Evolutionary conservation across 2,113 vertebrate genomes (phyloP).

Genomic region (Lamprologus ornatipinnis): DNA sequence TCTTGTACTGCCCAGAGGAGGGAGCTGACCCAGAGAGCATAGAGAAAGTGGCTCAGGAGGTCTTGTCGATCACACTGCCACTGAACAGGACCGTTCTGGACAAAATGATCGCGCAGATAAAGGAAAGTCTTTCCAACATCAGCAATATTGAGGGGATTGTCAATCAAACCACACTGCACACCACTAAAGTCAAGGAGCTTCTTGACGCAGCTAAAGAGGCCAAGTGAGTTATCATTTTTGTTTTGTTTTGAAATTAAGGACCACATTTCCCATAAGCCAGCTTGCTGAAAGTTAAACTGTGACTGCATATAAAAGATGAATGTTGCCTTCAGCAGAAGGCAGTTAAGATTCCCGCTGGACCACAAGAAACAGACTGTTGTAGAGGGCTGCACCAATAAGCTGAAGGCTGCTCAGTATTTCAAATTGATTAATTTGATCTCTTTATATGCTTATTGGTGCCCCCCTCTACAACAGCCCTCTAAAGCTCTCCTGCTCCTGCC

Average conservation of each 20-base stretch:
- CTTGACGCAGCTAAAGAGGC: slow-evolving; percentile 67
- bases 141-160: slow-evolving; percentile 64
- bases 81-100: slow-evolving; percentile 60
- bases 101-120: slow-evolving; percentile 70
- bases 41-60: slow-evolving; percentile 76
- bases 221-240: slow-evolving; percentile 48
- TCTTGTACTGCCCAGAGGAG: slow-evolving; percentile 68
- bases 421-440: not conserved
- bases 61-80: slow-evolving; percentile 77
- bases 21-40: slow-evolving; percentile 83
- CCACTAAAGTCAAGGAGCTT: slow-evolving; percentile 65
- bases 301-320: not conserved
- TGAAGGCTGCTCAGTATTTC: not conserved
- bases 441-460: not conserved
- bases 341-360: not conserved
- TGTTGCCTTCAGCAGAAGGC: not conserved
- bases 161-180: slow-evolving; percentile 65
- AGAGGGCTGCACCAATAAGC: not conserved
- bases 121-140: slow-evolving; percentile 66
- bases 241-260: not conserved
- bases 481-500: not conserved
- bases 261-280: not conserved
- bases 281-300: not conserved
- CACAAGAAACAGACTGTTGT: not conserved
- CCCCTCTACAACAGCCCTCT: not conserved